Percentiles rank a stretch among this genome's conserved stretches.
Evolutionary conservation across 2,888 invertebrate species (phyloP).

Genomic region (Elysia crispata): DNA sequence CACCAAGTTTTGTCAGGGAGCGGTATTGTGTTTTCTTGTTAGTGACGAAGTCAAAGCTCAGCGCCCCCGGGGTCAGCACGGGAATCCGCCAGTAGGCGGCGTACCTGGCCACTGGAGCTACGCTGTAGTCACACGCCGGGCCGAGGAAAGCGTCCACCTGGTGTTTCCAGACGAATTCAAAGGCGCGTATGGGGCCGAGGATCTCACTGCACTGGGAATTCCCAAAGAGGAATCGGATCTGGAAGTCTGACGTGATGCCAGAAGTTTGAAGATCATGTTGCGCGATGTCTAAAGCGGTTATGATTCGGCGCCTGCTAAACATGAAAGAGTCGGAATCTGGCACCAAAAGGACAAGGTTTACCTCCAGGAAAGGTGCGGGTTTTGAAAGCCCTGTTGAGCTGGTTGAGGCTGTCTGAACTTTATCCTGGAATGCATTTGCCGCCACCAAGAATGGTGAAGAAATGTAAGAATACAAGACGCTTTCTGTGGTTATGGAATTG

Average conservation of each 20-base stretch:
- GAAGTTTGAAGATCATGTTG: conserved; percentile 44
- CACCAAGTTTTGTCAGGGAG: conserved; percentile 66
- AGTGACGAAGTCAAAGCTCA: conserved; percentile 71
- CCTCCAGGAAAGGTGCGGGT: no score
- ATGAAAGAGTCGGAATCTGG: conserved; percentile 49
- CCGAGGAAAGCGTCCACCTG: conserved; percentile 70
- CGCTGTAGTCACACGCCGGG: conserved; percentile 81
- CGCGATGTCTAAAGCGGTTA: conserved; percentile 64
- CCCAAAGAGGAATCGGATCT: conserved; percentile 49
- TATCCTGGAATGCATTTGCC: no score
- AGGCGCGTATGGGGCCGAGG: conserved; percentile 66
- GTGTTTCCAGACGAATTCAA: conserved; percentile 62
- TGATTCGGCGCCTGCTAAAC: conserved; percentile 56
- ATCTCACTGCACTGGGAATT: conserved; percentile 55
- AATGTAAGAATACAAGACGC: no score
- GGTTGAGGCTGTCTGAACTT: no score
- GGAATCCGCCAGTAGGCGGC: conserved; percentile 95
- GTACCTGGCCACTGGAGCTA: conserved; percentile 92
- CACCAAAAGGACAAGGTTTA: conserved; percentile 51
- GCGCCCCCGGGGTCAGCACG: conserved; percentile 84
- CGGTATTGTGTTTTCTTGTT: conserved; percentile 60
- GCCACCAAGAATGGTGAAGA: no score
- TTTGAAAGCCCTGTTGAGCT: no score
- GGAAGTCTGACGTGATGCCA: conserved; percentile 20
- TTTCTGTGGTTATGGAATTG: no score